Percentiles rank a stretch among this genome's conserved stretches.
Conservation (phyloP, 2,797 vertebrate genomes). For the Galaxias olidus region DNA sequence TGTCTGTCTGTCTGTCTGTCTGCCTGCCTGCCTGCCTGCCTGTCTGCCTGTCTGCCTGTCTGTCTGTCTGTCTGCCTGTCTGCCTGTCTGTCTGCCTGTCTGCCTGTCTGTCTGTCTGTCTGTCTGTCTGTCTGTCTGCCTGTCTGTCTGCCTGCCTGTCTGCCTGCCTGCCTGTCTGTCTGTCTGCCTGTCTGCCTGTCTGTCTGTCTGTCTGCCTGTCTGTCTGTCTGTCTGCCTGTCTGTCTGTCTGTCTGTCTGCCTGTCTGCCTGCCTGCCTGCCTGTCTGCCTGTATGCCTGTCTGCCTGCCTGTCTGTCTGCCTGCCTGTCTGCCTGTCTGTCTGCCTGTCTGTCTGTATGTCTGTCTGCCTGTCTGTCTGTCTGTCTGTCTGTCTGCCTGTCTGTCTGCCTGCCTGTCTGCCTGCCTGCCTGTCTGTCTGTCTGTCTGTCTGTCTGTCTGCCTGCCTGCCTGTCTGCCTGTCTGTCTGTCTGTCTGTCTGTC, state of each 20-base stretch:
- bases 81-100: not conserved
- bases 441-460: not conserved
- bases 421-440: constrained; percentile 9
- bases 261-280: not conserved
- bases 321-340: constrained; percentile 6
- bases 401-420: not conserved
- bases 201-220: constrained; percentile 18
- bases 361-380: not conserved
- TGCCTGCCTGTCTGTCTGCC: not conserved
- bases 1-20: constrained; percentile 15
- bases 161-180: constrained; percentile 32
- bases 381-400: not conserved
- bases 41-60: not conserved
- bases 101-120: constrained; percentile 2
- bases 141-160: constrained; percentile 9
- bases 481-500: constrained; percentile 36
- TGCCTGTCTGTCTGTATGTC: constrained; percentile 21
- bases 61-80: not conserved
- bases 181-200: constrained; percentile 24
- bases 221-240: constrained; percentile 12
- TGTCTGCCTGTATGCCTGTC: not conserved
- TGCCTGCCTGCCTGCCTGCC: constrained; percentile 17
- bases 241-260: not conserved
- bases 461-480: constrained; percentile 19
- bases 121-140: no score